Percentiles rank a stretch among this genome's conserved stretches.
These are phyloP conservation scores for Eubasilissa splendida DNA, from an alignment of 2,888 invertebrate species.

Conservation along the genomic window DNA sequence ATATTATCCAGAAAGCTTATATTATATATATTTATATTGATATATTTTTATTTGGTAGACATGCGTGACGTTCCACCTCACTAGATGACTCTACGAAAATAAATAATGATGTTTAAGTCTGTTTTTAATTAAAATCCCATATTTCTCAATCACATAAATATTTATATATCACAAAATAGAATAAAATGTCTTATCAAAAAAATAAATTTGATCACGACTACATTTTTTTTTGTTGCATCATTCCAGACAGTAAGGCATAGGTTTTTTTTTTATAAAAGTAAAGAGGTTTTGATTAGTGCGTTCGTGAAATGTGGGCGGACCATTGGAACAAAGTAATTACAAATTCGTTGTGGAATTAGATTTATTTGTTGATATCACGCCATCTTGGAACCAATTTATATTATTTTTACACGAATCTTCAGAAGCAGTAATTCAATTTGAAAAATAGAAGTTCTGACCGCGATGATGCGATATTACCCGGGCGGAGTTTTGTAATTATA, in stretches of 20 bases:
- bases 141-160: too few relatives aligned
- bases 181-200: too few relatives aligned
- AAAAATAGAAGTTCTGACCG: conserved; percentile 7
- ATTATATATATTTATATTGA: too few relatives aligned
- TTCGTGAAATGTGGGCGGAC: conserved; percentile 34
- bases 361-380: conserved; percentile 40
- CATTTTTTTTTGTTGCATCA: background rate
- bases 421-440: conserved; percentile 28
- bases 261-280: background rate
- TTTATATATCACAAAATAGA: too few relatives aligned
- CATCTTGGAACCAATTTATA: conserved; percentile 14
- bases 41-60: too few relatives aligned
- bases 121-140: too few relatives aligned
- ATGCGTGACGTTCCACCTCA: too few relatives aligned
- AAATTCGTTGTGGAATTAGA: conserved; percentile 10
- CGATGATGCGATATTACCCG: too few relatives aligned
- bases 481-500: too few relatives aligned
- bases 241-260: background rate
- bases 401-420: conserved; percentile 27
- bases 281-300: conserved; percentile 6
- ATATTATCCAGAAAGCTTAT: too few relatives aligned
- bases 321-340: conserved; percentile 8
- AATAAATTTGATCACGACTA: conserved; percentile 14
- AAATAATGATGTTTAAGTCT: too few relatives aligned
- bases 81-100: too few relatives aligned